Conservation (phyloP, 2,888 invertebrate genomes). For the Flexamia atlantica region DNA sequence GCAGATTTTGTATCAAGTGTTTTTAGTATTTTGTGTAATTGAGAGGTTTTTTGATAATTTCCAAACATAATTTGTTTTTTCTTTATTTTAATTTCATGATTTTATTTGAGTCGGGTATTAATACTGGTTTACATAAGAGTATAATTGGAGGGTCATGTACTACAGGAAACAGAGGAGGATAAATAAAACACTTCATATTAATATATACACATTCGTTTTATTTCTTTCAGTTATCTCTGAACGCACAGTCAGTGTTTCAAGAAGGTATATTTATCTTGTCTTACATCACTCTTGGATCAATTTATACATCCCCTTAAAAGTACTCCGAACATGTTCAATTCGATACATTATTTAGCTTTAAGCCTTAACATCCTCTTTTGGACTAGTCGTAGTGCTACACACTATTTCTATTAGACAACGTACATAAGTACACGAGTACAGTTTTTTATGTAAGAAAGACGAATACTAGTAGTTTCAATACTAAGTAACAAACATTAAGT, state of each 20-base stretch:
- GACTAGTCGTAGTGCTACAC: slow-evolving; percentile 44
- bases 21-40: no score
- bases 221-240: slow-evolving; percentile 61
- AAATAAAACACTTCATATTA: slow-evolving; percentile 46
- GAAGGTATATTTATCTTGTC: slow-evolving; percentile 43
- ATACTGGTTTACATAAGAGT: no score
- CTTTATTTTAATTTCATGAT: no score
- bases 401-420: slow-evolving; percentile 43
- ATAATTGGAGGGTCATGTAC: no score
- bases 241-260: slow-evolving; percentile 56
- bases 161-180: background rate
- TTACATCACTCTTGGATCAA: slow-evolving; percentile 44
- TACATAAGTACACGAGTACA: slow-evolving; percentile 50
- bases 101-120: no score
- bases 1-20: no score
- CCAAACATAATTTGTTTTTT: no score
- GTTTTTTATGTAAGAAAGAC: slow-evolving; percentile 47
- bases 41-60: no score
- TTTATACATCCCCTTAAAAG: slow-evolving; percentile 41
- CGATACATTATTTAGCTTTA: slow-evolving; percentile 49
- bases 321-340: background rate
- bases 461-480: slow-evolving; percentile 28
- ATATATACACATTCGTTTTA: slow-evolving; percentile 63
- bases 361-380: slow-evolving; percentile 39
- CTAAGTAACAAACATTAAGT: slow-evolving; percentile 40